These are phyloP conservation scores for Rotaria macrura DNA, from an alignment of 2,888 invertebrate species.

Conservation along the genomic window DNA sequence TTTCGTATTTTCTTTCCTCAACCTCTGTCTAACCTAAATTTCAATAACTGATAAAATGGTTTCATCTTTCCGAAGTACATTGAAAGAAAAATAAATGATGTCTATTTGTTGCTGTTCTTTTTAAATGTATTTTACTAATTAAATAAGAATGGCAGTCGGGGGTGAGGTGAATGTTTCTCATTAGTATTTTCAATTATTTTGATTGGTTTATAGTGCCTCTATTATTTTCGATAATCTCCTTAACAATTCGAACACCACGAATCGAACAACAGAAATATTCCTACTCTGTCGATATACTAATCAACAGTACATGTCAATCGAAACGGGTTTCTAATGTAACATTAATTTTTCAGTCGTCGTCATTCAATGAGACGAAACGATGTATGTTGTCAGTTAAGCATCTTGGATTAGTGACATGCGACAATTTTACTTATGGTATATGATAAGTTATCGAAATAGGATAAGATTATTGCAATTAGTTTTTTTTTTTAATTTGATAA, in stretches of 20 bases:
- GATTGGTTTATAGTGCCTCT: background rate
- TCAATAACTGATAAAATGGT: conserved; percentile 3
- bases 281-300: background rate
- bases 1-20: background rate
- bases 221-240: background rate
- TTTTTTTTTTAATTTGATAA: background rate
- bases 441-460: background rate
- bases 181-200: background rate
- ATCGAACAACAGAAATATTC: background rate
- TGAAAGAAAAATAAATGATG: background rate
- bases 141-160: background rate
- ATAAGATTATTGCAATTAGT: too few species aligned
- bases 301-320: background rate
- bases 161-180: background rate
- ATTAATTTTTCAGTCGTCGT: background rate
- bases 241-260: background rate
- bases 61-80: background rate
- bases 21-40: background rate
- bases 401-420: background rate
- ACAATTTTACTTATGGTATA: background rate
- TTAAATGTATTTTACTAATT: background rate
- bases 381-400: background rate
- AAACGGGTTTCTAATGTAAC: background rate
- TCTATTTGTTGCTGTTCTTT: background rate
- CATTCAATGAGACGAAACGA: background rate